Conservation (phyloP, 2,797 vertebrate genomes). For the Pelobates cultripes region DNA sequence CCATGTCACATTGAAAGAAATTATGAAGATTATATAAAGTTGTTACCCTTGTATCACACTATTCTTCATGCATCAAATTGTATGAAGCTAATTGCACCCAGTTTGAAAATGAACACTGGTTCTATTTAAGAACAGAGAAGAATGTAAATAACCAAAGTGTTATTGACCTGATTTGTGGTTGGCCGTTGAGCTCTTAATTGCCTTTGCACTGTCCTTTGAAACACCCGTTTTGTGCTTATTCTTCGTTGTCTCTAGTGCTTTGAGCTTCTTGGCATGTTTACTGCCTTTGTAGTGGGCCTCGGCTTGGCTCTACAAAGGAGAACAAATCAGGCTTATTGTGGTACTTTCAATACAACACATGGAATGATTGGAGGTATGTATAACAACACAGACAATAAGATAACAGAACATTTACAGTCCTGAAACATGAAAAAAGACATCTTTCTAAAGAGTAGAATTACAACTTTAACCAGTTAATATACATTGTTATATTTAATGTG, state of each 20-base stretch:
- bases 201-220: conserved; percentile 82
- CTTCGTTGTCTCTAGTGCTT: conserved; percentile 94
- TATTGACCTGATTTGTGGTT: conserved; percentile 89
- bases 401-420: conserved; percentile 59
- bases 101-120: not conserved
- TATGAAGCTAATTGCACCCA: no score
- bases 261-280: conserved; percentile 98
- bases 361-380: conserved; percentile 66
- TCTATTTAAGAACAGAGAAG: conserved; percentile 31
- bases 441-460: not conserved
- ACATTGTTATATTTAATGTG: no score
- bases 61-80: not conserved
- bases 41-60: no score
- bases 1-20: no score
- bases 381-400: conserved; percentile 73
- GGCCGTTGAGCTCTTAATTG: conserved; percentile 77
- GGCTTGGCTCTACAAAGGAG: conserved; percentile 94
- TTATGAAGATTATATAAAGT: no score
- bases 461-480: no score
- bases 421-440: not conserved
- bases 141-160: conserved; percentile 68
- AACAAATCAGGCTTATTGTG: conserved; percentile 86
- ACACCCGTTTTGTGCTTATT: conserved; percentile 84
- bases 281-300: conserved; percentile 98
- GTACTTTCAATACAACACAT: conserved; percentile 58